Conservation (phyloP, 2,113 vertebrate species). For the Phainopepla nitens region DNA sequence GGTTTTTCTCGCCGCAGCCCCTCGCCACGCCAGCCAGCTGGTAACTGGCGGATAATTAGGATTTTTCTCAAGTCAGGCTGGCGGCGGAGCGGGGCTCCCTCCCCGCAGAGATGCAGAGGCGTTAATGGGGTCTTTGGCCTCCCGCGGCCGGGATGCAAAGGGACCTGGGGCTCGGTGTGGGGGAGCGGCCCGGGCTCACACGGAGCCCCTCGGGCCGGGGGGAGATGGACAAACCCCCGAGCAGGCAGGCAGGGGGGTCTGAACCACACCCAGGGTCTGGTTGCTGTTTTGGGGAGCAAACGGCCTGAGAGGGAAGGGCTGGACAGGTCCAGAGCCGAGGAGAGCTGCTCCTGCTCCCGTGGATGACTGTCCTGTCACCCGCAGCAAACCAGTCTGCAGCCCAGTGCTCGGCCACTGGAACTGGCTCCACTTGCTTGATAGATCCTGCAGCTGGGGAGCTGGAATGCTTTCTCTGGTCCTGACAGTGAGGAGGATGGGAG, state of each 20-base stretch:
- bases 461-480: background rate
- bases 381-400: background rate
- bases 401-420: accelerated
- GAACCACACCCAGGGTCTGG: accelerated
- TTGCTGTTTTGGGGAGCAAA: background rate
- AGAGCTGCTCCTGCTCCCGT: accelerated
- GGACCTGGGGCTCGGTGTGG: accelerated
- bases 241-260: accelerated
- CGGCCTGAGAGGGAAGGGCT: background rate
- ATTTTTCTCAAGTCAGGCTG: constrained; percentile 64
- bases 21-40: constrained; percentile 44
- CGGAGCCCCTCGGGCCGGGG: background rate
- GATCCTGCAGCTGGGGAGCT: background rate
- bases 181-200: background rate
- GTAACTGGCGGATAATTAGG: constrained; percentile 74
- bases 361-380: background rate
- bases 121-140: constrained; percentile 56
- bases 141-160: background rate
- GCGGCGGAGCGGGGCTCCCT: background rate
- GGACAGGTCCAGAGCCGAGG: background rate
- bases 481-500: background rate
- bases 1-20: background rate
- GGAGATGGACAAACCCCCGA: background rate
- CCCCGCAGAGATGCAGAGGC: background rate
- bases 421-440: background rate